These are phyloP conservation scores for Blastobasis lacticolella DNA, from an alignment of 2,888 invertebrate genomes.

Conservation along the genomic window DNA sequence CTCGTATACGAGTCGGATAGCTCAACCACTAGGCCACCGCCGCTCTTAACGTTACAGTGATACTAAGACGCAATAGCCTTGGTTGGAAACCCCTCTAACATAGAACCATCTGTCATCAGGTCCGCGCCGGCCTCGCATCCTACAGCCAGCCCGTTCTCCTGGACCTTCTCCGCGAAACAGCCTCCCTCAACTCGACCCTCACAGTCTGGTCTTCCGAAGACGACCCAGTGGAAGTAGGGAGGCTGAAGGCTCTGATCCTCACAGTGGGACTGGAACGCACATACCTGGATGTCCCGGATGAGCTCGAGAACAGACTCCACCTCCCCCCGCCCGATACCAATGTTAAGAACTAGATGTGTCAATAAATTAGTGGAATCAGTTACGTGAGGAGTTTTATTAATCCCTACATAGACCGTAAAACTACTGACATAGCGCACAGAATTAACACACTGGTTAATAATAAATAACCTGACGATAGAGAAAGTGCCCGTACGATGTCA, in stretches of 20 bases:
- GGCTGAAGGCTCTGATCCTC: conserved; percentile 78
- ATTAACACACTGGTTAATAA: too few species aligned
- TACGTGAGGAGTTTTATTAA: conserved; percentile 3
- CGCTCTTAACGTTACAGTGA: too few species aligned
- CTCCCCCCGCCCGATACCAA: conserved; percentile 47
- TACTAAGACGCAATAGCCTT: too few species aligned
- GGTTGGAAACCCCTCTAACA: too few species aligned
- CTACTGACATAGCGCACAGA: too few species aligned
- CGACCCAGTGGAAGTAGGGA: conserved; percentile 79
- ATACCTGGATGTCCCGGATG: conserved; percentile 85
- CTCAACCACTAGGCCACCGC: too few species aligned
- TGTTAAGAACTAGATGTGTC: conserved; percentile 28
- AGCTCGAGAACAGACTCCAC: conserved; percentile 66
- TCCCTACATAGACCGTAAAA: too few species aligned
- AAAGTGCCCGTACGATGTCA: too few species aligned
- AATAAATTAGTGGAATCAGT: conserved; percentile 4
- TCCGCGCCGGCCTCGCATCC: conserved; percentile 73
- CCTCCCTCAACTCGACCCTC: conserved; percentile 75
- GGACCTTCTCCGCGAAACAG: conserved; percentile 70
- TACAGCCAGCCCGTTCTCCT: conserved; percentile 77
- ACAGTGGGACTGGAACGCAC: conserved; percentile 79
- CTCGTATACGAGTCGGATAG: too few species aligned
- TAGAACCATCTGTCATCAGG: conserved; percentile 24
- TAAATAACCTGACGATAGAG: too few species aligned
- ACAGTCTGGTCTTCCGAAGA: conserved; percentile 85